Conservation (phyloP, 2,797 vertebrate genomes). For the Gambelia wislizenii region DNA sequence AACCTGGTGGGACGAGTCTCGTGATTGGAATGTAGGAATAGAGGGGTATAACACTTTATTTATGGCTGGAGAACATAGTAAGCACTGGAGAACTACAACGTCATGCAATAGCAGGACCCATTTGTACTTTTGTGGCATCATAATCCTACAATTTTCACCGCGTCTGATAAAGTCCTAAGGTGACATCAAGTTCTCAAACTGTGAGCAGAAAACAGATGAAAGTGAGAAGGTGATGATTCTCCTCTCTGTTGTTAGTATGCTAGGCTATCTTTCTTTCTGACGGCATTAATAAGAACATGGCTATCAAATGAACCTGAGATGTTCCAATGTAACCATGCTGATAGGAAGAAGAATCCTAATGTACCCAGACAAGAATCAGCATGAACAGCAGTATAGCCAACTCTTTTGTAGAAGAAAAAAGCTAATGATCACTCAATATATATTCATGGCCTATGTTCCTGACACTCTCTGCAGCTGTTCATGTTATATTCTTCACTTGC, state of each 20-base stretch:
- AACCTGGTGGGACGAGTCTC: too few species aligned
- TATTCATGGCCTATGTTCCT: slow-evolving; percentile 12
- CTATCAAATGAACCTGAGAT: fast-evolving
- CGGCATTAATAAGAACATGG: not conserved
- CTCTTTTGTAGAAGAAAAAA: slow-evolving; percentile 28
- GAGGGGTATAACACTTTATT: too few species aligned
- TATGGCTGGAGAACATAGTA: too few species aligned
- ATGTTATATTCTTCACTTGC: not conserved
- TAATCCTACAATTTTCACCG: too few species aligned
- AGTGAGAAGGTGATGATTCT: not conserved
- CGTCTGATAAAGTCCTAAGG: too few species aligned
- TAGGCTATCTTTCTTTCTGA: not conserved
- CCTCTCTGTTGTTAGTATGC: not conserved
- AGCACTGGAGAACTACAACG: too few species aligned
- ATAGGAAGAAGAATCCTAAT: slow-evolving; percentile 16
- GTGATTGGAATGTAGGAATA: too few species aligned
- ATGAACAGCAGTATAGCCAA: not conserved
- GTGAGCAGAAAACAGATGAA: not conserved
- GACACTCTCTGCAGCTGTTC: slow-evolving; percentile 46
- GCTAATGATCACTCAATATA: slow-evolving; percentile 11
- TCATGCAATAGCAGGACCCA: too few species aligned
- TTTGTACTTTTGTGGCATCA: too few species aligned
- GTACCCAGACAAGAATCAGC: slow-evolving; percentile 23
- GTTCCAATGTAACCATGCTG: slow-evolving; percentile 33
- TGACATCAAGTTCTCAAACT: not conserved